Base-by-base conservation (phyloP, 2,797 vertebrate species). In the Sebastolobus altivelis region DNA sequence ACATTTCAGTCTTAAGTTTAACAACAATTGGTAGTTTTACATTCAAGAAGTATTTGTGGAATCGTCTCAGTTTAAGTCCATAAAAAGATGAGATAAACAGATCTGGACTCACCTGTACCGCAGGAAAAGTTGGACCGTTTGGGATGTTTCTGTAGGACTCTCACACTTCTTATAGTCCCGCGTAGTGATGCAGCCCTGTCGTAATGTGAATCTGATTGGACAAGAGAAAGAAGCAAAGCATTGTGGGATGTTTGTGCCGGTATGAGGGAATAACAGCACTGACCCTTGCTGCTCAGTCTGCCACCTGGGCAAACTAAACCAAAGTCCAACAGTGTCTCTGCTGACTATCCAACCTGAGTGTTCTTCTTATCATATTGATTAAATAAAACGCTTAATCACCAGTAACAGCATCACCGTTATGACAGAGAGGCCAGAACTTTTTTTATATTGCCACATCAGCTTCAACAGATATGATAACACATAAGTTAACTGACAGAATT, bases 351-450 rank as follows among this genome's bases (percentile, higher is more conserved):
- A 56, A 67, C 68, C 29, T 12, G 20, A 67, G 38, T 18, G 40
- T 7, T 62, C 18, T 43, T 87, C 88, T 93, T 94, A 93, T 94
- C 91, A 62, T 56, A 11, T 31, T 87, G 90, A 90, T 91, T 84
- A 85, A 89, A 88, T 54, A 46, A 69, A 70, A 62, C 14, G 46
- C 69, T 60, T 80, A 81, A 87, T 83, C 68, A 85, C 5, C 11
- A 0, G 25, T 25, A 31, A 75, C 20, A 63, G 13, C 52, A 59
- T 61, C 77, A 12, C 2, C 22, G 6, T 43, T 7, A 31, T 8
- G 71, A 74, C 52, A 54, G 35, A n/a, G 60, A 75, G 52, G 18
- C 4, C 55, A 52, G 43, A 74, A 72, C 33, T 1, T 77, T 31
- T 25, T 38, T 74, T 20, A 25, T 76, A 38, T 12, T 59, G 65